Evolutionary conservation across 2,888 invertebrate species (phyloP).

Genomic region (Eupithecia dodoneata): DNA sequence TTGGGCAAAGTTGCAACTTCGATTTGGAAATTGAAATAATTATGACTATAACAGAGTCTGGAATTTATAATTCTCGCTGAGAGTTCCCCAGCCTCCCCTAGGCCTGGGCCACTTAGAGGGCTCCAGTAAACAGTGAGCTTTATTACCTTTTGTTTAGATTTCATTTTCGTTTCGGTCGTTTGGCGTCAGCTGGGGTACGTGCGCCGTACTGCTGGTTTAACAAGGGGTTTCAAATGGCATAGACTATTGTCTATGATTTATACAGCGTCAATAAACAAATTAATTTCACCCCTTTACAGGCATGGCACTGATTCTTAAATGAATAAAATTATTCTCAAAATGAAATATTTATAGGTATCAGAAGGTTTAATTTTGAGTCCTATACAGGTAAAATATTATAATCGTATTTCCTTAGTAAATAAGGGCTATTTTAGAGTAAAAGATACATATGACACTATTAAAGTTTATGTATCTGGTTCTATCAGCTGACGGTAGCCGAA

Average conservation of each 20-base stretch:
- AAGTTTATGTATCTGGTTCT: background rate
- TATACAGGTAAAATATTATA: background rate
- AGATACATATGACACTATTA: background rate
- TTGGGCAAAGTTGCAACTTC: slow-evolving; percentile 36
- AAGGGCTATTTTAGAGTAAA: background rate
- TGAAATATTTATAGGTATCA: background rate
- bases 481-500: background rate
- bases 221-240: background rate
- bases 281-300: background rate
- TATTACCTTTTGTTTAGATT: background rate
- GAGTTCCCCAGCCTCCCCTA: slow-evolving; percentile 41
- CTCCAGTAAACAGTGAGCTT: slow-evolving; percentile 6
- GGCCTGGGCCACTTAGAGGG: slow-evolving; percentile 1
- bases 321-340: background rate
- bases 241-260: slow-evolving; percentile 11
- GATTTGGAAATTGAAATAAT: slow-evolving; percentile 58
- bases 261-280: slow-evolving; percentile 12
- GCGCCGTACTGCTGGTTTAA: background rate
- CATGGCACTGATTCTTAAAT: slow-evolving; percentile 3
- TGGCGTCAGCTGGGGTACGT: slow-evolving; percentile 6
- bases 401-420: background rate
- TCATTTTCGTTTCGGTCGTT: background rate
- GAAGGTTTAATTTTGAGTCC: background rate
- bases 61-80: slow-evolving; percentile 68
- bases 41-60: slow-evolving; percentile 59